Evolutionary conservation across 2,113 vertebrate genomes (phyloP).

Genomic region (Siniperca knerii): DNA sequence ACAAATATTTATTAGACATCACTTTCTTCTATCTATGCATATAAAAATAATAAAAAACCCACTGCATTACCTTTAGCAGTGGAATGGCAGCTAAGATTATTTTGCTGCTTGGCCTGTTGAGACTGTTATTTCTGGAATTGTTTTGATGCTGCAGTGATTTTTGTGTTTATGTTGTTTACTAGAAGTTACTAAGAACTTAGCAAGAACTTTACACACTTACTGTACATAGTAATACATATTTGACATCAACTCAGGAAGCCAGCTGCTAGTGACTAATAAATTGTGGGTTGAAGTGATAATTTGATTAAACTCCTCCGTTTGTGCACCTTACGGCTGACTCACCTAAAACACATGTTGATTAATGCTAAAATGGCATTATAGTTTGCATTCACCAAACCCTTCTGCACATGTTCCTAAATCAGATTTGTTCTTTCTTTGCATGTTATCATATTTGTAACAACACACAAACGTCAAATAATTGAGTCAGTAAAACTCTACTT

Average conservation of each 20-base stretch:
- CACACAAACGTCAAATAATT: neutral
- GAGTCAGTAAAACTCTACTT: neutral
- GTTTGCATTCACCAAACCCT: constrained; percentile 8
- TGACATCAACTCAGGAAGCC: neutral
- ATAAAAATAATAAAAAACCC: neutral
- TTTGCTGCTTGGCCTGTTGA: neutral
- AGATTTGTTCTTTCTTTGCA: neutral
- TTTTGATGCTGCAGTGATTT: neutral
- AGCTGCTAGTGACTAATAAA: neutral
- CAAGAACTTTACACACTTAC: neutral
- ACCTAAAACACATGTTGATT: constrained; percentile 1
- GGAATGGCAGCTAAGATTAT: neutral
- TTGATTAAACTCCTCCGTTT: constrained; percentile 41
- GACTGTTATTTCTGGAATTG: neutral
- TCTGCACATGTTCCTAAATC: neutral
- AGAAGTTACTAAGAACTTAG: neutral
- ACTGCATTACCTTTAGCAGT: neutral
- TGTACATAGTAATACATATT: neutral
- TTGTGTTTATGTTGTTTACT: neutral
- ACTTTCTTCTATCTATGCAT: neutral
- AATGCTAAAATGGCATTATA: neutral
- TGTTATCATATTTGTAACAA: neutral
- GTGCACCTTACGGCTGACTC: constrained; percentile 17
- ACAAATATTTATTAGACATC: neutral
- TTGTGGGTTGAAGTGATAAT: neutral